Evolutionary conservation across 2,113 vertebrate species (phyloP), one percentile per base, ranked within the genome.

Genomic region (Ptilorrhoa leucosticta): DNA sequence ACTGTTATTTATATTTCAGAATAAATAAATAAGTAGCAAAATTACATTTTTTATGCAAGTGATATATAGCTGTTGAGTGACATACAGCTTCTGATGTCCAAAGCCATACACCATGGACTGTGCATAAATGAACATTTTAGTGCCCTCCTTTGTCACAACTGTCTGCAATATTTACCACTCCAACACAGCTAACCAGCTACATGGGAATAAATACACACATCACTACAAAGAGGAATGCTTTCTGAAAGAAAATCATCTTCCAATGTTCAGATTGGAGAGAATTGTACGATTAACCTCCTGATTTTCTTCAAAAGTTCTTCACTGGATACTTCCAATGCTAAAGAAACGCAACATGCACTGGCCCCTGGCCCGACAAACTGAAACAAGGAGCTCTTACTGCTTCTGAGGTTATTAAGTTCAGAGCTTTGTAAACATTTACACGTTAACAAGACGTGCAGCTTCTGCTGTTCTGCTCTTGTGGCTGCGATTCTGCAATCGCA

Each of bases 391-490:
- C 44, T 78, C 30, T 72, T 51, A 61, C 58, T 76, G 81, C 70
- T 79, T 53, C 64, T 2, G 9, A 19, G 70, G 66, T 69, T 61
- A 60, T 39, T 69, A 37, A 79, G 77, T 89, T 93, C 82, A 94
- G 28, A 89, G 66, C 57, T 94, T 61, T 95, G 93, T 72, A 97
- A 95, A 96, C 66, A 93, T 91, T 94, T 96, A 94, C 88, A 60
- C 6, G 5, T 54, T 80, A 86, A 42, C 13, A 93, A 39, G 65
- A 93, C 33, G 27, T 24, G 66, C 80, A 53, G 66, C 61, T 85
- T 91, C 54, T 84, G 93, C 53, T 56, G 53, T 53, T 57, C 48
- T 47, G 70, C 65, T 40, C 82, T 80, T 3, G 7, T 28, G 82
- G 68, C 93, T 89, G 45, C 0, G 0, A 53, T 50, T 91, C 83